Base-by-base conservation (phyloP, 2,888 invertebrate genomes). In the Emmelina monodactyla region DNA sequence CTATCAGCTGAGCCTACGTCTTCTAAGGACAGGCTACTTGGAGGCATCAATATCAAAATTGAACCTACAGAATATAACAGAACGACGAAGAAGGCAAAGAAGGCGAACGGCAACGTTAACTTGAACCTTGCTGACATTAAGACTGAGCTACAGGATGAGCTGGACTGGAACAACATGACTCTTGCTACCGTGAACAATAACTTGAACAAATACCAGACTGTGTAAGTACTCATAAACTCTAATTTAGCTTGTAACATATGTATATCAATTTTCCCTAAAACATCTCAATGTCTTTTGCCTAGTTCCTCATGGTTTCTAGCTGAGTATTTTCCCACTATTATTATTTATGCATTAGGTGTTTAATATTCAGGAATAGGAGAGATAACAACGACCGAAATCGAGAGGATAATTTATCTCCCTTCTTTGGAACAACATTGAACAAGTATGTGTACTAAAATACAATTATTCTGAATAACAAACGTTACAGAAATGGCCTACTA, bases 91-190 rank as follows among this genome's bases (percentile, higher is more conserved):
- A 75, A 69, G 43, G 45, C 58, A n/a, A 69, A 61, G 46, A 78
- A 70, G 41, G 46, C 43, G 31, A 55, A 53, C 15, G 50, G 47
- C 34, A 33, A 42, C 7, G 33, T 33, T 10, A 55, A 49, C 43
- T 38, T 73, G 28, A 67, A 69, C 42, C 47, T 78, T 37, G 62
- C 69, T 25, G 66, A 71, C 37, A 81, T 81, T 25, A 81, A 81
- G 60, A 76, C 80, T 39, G 81, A 80, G 53, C 55, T 80, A 3
- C 73, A 73, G 41, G 80, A 81, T 51, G 76, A 76, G 39, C 56
- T 71, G 42, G 78, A 79, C 46, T 78, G 75, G 76, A 73, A 62
- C 47, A 73, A 73, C 40, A 80, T 79, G 81, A 60, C 70, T 28
- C 53, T 81, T 31, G 81, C 81, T 13, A 78, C 76, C 10, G 59